Base-by-base conservation (phyloP, 2,888 invertebrate genomes). In the Liopterus haemorrhoidalis region DNA sequence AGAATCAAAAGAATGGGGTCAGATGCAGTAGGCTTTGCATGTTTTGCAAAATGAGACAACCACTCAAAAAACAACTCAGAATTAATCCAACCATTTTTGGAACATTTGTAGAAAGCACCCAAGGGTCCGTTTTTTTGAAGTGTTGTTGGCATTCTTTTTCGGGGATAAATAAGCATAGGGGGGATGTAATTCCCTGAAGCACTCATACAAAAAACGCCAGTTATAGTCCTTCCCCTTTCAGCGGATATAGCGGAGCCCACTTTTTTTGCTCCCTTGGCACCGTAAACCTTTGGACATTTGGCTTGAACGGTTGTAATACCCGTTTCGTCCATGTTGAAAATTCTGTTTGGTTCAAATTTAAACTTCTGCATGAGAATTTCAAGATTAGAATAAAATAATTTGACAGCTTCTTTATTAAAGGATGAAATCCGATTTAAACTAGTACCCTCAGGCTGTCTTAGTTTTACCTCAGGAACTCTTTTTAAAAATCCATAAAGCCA, bases 81-180 rank as follows among this genome's bases (percentile, higher is more conserved):
- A 32, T 52, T 52, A 6, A 47, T 54, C 54, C 51, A 54, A 4
- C 42, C 49, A 36, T 27, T 37, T 6, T 49, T 30, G 11, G 55
- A 56, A 44, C 51, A 50, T 11, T 27, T 41, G 41, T 52, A 55
- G 14, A 67, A 49, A 3, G 64, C 57, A 11, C 59, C 59, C 46
- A 57, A 37, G 48, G 64, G 65, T 9, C 66, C 65, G 57, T 62
- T 63, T 30, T 62, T 62, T 48, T 64, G 59, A 8, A 68, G 56
- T 1, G 48, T 43, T 4, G 59, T 59, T 31, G 59, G 60, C 62
- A 65, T 57, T 41, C 63, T 61, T 49, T 66, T 60, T 15, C 65
- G 37, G 1, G 66, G 66, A 42, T 61, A 70, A 31, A 69, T 67
- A 50, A 69, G 67, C 66, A 70, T 65, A 3, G 67, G 69, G 2